Percentiles rank a stretch among this genome's conserved stretches.
Conservation (phyloP, 2,797 vertebrate species). For the Danionella dracula region DNA sequence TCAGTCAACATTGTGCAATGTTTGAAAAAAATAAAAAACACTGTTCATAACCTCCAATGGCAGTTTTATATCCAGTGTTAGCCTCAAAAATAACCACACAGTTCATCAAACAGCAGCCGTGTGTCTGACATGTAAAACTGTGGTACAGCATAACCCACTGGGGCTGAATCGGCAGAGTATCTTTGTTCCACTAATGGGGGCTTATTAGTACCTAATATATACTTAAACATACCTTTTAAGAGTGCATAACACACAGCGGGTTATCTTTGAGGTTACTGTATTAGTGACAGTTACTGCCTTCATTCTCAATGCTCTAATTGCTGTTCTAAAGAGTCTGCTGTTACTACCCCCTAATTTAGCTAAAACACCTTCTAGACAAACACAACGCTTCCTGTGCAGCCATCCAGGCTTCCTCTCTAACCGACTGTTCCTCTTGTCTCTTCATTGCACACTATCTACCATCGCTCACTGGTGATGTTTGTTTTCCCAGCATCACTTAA, state of each 20-base stretch:
- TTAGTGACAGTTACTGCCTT: background rate
- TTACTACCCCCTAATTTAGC: slow-evolving; percentile 14
- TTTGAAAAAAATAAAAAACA: too few species aligned
- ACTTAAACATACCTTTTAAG: background rate
- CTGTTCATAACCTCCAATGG: background rate
- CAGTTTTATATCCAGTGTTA: background rate
- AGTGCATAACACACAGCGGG: background rate
- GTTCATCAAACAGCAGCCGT: background rate
- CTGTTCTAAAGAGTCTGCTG: background rate
- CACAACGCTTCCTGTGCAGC: slow-evolving; percentile 32
- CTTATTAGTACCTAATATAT: background rate
- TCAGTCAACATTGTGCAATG: too few species aligned
- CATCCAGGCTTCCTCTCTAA: background rate
- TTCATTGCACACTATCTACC: slow-evolving; percentile 10
- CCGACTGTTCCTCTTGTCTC: slow-evolving; percentile 2
- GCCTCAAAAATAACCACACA: background rate
- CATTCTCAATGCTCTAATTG: background rate
- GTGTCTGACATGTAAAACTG: background rate
- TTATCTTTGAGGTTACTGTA: background rate
- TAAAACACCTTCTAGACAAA: slow-evolving; percentile 30
- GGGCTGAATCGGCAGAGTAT: background rate
- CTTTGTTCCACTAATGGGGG: background rate
- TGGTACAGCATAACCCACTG: background rate
- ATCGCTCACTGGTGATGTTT: slow-evolving; percentile 30
- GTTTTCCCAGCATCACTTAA: slow-evolving; percentile 32